Percentiles rank a stretch among this genome's conserved stretches.
These are phyloP conservation scores for Liopterus haemorrhoidalis DNA, from an alignment of 2,888 invertebrate species.

Conservation along the genomic window DNA sequence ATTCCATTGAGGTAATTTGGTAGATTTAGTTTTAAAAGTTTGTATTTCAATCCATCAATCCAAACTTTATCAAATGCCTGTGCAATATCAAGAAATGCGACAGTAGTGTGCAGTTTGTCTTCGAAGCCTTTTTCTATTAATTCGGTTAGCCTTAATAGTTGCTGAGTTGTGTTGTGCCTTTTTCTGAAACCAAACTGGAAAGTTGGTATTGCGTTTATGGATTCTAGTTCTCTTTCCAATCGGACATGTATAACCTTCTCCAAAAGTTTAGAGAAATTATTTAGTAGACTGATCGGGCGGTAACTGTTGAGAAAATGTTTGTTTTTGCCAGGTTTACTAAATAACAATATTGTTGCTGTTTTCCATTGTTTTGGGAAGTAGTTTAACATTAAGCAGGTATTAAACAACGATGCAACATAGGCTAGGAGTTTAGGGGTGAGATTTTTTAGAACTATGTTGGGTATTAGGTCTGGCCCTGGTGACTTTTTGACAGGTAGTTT, in stretches of 20 bases:
- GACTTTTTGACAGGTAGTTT: background rate
- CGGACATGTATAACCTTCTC: conserved; percentile 26
- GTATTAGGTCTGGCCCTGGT: background rate
- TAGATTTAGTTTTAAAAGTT: conserved; percentile 26
- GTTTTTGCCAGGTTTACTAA: conserved; percentile 25
- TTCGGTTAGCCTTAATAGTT: conserved; percentile 30
- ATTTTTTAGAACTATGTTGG: background rate
- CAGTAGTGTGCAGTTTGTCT: conserved; percentile 28
- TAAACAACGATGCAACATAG: conserved; percentile 23
- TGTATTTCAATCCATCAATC: conserved; percentile 31
- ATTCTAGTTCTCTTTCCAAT: background rate
- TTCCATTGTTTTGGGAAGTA: conserved; percentile 26
- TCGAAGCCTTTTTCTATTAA: conserved; percentile 28
- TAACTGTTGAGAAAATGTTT: conserved; percentile 22
- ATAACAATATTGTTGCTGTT: conserved; percentile 22
- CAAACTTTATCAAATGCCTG: conserved; percentile 37
- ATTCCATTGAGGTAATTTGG: conserved; percentile 28
- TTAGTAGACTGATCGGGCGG: conserved; percentile 24
- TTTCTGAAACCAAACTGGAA: conserved; percentile 34
- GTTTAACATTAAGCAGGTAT: conserved; percentile 12
- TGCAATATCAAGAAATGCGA: conserved; percentile 34
- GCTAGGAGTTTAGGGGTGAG: conserved; percentile 20
- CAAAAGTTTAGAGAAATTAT: conserved; percentile 26
- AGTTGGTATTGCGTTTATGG: background rate
- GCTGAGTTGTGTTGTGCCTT: conserved; percentile 31